These are phyloP conservation scores for Gorilla gorilla DNA, from an alignment of 2,113 vertebrate genomes.

Conservation along the genomic window DNA sequence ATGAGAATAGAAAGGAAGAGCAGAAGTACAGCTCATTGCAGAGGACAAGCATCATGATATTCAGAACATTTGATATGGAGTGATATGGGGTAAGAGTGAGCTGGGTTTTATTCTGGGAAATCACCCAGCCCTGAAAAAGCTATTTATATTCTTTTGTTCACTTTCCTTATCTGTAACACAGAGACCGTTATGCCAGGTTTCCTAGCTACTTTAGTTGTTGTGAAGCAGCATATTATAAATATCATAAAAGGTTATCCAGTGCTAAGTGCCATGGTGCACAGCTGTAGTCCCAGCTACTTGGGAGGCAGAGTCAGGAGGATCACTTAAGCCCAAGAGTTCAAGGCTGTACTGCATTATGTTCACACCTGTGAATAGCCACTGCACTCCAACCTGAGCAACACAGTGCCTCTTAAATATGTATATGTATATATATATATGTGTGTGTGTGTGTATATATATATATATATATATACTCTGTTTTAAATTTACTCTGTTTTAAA, in stretches of 20 bases:
- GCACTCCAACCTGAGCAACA: too few species aligned
- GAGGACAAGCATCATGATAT: not conserved
- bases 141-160: not conserved
- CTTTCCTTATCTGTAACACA: not conserved
- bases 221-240: not conserved
- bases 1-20: not conserved
- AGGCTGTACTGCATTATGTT: too few species aligned
- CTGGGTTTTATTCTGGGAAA: not conserved
- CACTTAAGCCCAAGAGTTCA: too few species aligned
- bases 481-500: not conserved
- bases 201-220: not conserved
- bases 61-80: not conserved
- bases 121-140: not conserved
- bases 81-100: not conserved
- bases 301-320: too few species aligned
- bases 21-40: not conserved
- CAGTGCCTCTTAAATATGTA: too few species aligned
- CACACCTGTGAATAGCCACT: too few species aligned
- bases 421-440: too few species aligned
- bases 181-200: not conserved
- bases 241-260: not conserved
- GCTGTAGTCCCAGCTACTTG: too few species aligned
- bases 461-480: not conserved
- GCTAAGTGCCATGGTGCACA: too few species aligned
- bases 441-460: rapidly evolving